phyloP scores from a whole-genome alignment of 2,113 vertebrate genomes.

The Motacilla tschutschensis region DNA sequence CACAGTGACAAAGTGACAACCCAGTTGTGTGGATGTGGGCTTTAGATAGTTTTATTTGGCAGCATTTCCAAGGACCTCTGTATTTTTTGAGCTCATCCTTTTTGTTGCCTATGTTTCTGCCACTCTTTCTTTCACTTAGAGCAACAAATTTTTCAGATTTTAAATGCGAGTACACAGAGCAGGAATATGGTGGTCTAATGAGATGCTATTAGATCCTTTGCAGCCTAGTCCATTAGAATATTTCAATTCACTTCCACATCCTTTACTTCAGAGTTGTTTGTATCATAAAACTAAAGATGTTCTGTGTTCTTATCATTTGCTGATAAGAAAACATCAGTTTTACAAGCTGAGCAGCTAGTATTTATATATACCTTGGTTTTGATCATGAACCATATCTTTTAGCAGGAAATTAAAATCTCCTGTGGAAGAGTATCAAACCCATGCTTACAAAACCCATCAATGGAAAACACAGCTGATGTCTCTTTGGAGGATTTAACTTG shows the following conservation, averaged over 20 bases:
- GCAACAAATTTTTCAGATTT: neutral
- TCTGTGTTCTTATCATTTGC: conserved; percentile 14
- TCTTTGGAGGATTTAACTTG: conserved; percentile 28
- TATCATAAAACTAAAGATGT: neutral
- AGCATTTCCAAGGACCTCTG: neutral
- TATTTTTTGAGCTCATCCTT: neutral
- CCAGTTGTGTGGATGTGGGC: neutral
- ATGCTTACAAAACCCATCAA: conserved; percentile 20
- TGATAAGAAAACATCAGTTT: conserved; percentile 25
- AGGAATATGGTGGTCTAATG: neutral
- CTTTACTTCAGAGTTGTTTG: conserved; percentile 6
- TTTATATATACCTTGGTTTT: conserved; percentile 8
- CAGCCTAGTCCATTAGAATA: neutral
- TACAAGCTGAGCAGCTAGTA: neutral
- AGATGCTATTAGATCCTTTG: neutral
- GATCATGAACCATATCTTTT: conserved; percentile 22
- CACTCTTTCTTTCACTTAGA: neutral
- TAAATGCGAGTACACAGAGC: neutral
- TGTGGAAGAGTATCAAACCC: conserved; percentile 41
- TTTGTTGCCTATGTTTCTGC: neutral
- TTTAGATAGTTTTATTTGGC: neutral
- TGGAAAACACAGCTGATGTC: neutral
- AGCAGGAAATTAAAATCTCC: conserved; percentile 67
- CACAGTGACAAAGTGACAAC: neutral
- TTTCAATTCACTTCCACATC: neutral